Percentiles rank a stretch among this genome's conserved stretches.
phyloP scores from a whole-genome alignment of 1,140 invertebrate species.

The Maconellicoccus hirsutus region DNA sequence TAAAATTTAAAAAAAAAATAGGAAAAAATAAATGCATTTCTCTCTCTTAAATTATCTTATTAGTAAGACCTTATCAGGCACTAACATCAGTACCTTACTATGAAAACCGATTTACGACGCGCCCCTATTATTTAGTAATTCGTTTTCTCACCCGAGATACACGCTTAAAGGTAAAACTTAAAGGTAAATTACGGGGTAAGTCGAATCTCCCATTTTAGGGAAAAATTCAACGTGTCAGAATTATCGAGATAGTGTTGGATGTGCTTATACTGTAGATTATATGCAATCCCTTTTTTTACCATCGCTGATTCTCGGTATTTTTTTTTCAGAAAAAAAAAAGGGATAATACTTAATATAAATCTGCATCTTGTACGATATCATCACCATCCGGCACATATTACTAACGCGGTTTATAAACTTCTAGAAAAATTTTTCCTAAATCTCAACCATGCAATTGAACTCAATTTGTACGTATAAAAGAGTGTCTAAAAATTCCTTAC shows the following conservation, averaged over 20 bases:
- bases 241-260: conserved; percentile 8
- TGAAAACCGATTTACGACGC: neutral
- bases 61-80: neutral
- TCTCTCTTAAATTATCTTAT: neutral
- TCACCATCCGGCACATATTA: neutral
- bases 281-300: neutral
- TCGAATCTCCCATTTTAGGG: neutral
- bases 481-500: neutral
- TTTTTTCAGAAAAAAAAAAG: neutral
- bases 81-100: neutral
- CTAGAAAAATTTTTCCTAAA: too few species aligned
- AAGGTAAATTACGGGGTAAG: neutral
- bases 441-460: too few species aligned
- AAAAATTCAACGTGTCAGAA: neutral
- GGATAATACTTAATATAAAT: neutral
- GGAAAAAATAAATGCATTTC: neutral
- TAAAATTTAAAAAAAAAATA: too few species aligned
- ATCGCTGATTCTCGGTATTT: too few species aligned
- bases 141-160: neutral
- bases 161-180: neutral
- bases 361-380: neutral
- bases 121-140: neutral
- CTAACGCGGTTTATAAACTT: too few species aligned
- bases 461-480: neutral
- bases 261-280: neutral